A percentile compares a stretch with the other conserved stretches of the same genome.
These are phyloP conservation scores for Drosophila vallismaia DNA, from an alignment of 2,888 invertebrate genomes.

Conservation along the genomic window DNA sequence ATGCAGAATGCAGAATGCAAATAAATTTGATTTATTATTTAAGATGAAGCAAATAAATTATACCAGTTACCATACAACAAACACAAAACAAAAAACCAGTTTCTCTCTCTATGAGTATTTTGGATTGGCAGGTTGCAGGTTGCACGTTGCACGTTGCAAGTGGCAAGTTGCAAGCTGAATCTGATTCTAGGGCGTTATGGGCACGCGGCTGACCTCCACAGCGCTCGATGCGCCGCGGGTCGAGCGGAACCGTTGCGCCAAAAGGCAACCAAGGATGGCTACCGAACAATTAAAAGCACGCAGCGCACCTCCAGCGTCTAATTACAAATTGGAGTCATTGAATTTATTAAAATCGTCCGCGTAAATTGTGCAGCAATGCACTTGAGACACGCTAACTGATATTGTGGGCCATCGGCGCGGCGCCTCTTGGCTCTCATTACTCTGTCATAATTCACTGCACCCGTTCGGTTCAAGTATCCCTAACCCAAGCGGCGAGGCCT, in stretches of 20 bases:
- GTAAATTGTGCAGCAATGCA: slow-evolving; percentile 59
- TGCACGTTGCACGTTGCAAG: slow-evolving; percentile 8
- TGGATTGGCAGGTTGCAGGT: slow-evolving; percentile 6
- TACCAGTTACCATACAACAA: slow-evolving; percentile 59
- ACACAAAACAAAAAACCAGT: slow-evolving; percentile 7
- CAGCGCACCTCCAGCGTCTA: slow-evolving; percentile 72
- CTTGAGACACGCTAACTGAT: slow-evolving; percentile 67
- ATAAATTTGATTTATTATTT: slow-evolving; percentile 68
- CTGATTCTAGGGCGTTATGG: slow-evolving; percentile 15
- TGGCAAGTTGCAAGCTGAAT: not conserved
- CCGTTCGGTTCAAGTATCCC: slow-evolving; percentile 41
- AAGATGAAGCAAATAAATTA: slow-evolving; percentile 73
- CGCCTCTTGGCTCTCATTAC: slow-evolving; percentile 42
- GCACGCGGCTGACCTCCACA: slow-evolving; percentile 59
- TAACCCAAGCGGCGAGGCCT: slow-evolving; percentile 14
- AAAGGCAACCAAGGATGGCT: slow-evolving; percentile 80
- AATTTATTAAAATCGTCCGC: slow-evolving; percentile 77
- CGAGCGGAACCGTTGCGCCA: slow-evolving; percentile 79
- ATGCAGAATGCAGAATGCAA: slow-evolving; percentile 34
- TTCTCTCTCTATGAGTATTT: slow-evolving; percentile 3
- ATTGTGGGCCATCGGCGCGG: slow-evolving; percentile 40
- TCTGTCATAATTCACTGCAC: slow-evolving; percentile 69
- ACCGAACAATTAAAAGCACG: slow-evolving; percentile 78
- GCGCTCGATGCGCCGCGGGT: slow-evolving; percentile 57
- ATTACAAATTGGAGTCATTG: slow-evolving; percentile 80